phyloP scores from a whole-genome alignment of 1,140 invertebrate genomes.

The Hyles euphorbiae region DNA sequence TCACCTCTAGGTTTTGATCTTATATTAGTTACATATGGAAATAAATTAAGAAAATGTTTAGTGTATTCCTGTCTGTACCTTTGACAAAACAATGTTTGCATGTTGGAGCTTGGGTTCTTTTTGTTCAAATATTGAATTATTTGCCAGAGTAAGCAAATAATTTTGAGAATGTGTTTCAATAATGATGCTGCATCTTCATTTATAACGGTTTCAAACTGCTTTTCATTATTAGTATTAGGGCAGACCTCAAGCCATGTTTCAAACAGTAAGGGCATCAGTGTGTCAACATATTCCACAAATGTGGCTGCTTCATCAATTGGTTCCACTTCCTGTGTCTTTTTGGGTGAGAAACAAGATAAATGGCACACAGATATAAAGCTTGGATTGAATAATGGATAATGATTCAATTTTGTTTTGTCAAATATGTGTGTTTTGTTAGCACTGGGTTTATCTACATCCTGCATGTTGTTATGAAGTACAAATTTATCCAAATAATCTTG shows the following conservation, averaged over 20 bases:
- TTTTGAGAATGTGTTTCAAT: constrained; percentile 75
- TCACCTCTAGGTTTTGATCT: constrained; percentile 37
- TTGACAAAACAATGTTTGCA: constrained; percentile 66
- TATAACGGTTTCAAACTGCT: constrained; percentile 64
- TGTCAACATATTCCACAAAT: constrained; percentile 76
- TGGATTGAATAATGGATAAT: constrained; percentile 46
- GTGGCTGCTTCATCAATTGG: constrained; percentile 59
- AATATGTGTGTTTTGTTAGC: constrained; percentile 24
- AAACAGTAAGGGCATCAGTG: constrained; percentile 81
- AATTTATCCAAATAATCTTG: constrained; percentile 76
- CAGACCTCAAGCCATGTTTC: constrained; percentile 85
- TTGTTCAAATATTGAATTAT: constrained; percentile 63
- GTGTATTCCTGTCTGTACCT: constrained; percentile 73
- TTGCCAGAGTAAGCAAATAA: constrained; percentile 76
- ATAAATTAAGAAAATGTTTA: constrained; percentile 71
- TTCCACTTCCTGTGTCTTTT: constrained; percentile 34
- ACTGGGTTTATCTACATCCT: constrained; percentile 20
- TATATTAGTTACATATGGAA: constrained; percentile 73
- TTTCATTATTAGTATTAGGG: constrained; percentile 57
- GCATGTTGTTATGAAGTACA: constrained; percentile 41
- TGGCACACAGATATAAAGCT: constrained; percentile 41
- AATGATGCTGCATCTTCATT: constrained; percentile 75
- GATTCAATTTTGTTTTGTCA: constrained; percentile 36
- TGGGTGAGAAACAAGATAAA: constrained; percentile 53
- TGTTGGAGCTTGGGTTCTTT: constrained; percentile 45